Evolutionary conservation across 1,140 invertebrate species (phyloP).

Genomic region (Drosophila jambulina): DNA sequence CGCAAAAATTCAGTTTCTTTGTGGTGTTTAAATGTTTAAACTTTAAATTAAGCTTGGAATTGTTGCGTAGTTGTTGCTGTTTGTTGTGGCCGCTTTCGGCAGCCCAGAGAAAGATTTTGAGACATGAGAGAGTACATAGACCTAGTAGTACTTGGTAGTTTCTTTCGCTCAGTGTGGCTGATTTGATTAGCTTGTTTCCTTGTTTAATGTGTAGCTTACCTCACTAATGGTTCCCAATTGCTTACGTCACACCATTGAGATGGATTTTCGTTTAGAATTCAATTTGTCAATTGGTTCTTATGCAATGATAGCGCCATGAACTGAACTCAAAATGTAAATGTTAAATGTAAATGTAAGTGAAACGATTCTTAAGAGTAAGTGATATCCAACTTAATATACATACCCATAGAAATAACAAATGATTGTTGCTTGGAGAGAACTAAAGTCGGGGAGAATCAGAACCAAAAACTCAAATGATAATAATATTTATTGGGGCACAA

Average conservation of each 20-base stretch:
- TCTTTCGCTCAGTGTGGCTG: conserved; percentile 32
- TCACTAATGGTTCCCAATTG: conserved; percentile 85
- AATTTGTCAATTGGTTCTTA: conserved; percentile 56
- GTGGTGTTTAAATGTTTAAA: conserved; percentile 21
- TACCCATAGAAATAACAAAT: conserved; percentile 69
- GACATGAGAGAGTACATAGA: conserved; percentile 46
- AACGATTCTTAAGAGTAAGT: conserved; percentile 31
- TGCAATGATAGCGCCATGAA: conserved; percentile 82
- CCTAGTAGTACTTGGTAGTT: conserved; percentile 42
- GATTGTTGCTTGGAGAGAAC: conserved; percentile 62
- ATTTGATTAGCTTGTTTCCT: conserved; percentile 51
- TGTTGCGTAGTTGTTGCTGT: conserved; percentile 55
- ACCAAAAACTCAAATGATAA: conserved; percentile 30
- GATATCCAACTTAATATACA: conserved; percentile 45
- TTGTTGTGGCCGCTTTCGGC: conserved; percentile 24
- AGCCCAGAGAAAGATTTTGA: conserved; percentile 48
- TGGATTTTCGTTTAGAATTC: conserved; percentile 75
- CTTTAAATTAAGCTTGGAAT: conserved; percentile 31
- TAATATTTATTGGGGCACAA: conserved; percentile 46
- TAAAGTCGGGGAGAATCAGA: conserved; percentile 7
- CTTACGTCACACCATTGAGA: conserved; percentile 85
- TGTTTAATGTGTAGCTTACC: conserved; percentile 85
- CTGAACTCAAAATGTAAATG: conserved; percentile 63
- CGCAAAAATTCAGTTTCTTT: conserved; percentile 8
- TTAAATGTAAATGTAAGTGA: conserved; percentile 29